Base-by-base conservation (phyloP, 2,113 vertebrate species). In the Morone saxatilis region DNA sequence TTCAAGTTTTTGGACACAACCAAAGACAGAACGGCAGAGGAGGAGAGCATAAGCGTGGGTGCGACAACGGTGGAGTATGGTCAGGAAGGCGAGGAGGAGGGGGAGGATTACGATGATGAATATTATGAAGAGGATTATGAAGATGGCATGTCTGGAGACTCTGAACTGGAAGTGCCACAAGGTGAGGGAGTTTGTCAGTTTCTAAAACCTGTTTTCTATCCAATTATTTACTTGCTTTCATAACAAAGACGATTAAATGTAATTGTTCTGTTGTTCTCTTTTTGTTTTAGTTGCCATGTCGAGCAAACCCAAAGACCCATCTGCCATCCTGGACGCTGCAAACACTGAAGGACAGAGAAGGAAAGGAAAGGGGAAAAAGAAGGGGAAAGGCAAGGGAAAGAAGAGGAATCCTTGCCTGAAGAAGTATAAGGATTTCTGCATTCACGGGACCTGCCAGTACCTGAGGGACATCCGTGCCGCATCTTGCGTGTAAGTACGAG, bases 361-460 rank as follows among this genome's bases (percentile, higher is more conserved):
- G 43, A 92, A 92, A 80, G 95, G 93, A 43, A 95, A 96, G 1
- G 95, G 95, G 67, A 89, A 77, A 57, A 91, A 96, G 96, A 97
- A 88, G 92, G 96, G 95, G 60, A 98, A 97, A 75, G 97, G 97
- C 1, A 94, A 95, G 90, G 98, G 98, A 16, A 97, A 92, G 93
- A 99, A 99, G 94, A 97, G 97, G 93, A 96, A 99, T 78, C 98
- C 98, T 0, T 99, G 98, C 84, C 94, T 97, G 91, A 94, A 85
- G 90, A 99, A 97, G 86, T 99, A 96, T 87, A 99, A 98, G 85
- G 96, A 98, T 89, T 99, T 96, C 93, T 99, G 98, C 89, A 97
- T 99, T 89, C 97, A 99, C 0, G 98, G 98, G 65, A 96, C 96
- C 75, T 99, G 98, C 94, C 96, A 95, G 83, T 97, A 98, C 70